Evolutionary conservation across 1,140 invertebrate species (phyloP).

Genomic region (Eulimnadia texana): DNA sequence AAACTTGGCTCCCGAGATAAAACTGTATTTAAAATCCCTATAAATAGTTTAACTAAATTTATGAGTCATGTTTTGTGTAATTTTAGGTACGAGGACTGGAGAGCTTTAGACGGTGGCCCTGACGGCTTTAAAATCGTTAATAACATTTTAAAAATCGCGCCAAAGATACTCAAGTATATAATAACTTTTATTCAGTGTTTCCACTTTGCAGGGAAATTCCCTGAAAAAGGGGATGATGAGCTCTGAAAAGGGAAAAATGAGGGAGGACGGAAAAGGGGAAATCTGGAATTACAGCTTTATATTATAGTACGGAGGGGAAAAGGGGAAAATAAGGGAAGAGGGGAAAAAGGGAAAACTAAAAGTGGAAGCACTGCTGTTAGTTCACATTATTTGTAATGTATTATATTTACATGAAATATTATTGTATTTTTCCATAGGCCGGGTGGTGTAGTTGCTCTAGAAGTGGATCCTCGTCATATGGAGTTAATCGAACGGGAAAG

Average conservation of each 20-base stretch:
- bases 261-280: too few species aligned
- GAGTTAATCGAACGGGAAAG: constrained; percentile 5
- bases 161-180: constrained; percentile 16
- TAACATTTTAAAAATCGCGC: constrained; percentile 37
- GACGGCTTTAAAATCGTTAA: constrained; percentile 43
- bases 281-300: too few species aligned
- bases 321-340: too few species aligned
- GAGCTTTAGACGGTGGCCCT: constrained; percentile 42
- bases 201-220: too few species aligned
- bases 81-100: constrained; percentile 43
- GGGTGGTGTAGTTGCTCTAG: constrained; percentile 38
- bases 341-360: too few species aligned
- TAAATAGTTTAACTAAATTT: neutral
- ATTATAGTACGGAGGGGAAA: too few species aligned
- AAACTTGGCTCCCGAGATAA: constrained; percentile 40
- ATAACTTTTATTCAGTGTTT: too few species aligned
- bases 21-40: constrained; percentile 31
- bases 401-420: too few species aligned
- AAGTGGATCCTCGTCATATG: constrained; percentile 41
- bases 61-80: constrained; percentile 16
- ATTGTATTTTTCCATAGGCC: constrained; percentile 27
- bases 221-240: too few species aligned
- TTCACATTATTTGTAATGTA: too few species aligned
- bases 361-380: too few species aligned
- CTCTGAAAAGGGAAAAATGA: too few species aligned